Conservation (phyloP, 2,113 vertebrate genomes). For the Gambusia holbrooki region DNA sequence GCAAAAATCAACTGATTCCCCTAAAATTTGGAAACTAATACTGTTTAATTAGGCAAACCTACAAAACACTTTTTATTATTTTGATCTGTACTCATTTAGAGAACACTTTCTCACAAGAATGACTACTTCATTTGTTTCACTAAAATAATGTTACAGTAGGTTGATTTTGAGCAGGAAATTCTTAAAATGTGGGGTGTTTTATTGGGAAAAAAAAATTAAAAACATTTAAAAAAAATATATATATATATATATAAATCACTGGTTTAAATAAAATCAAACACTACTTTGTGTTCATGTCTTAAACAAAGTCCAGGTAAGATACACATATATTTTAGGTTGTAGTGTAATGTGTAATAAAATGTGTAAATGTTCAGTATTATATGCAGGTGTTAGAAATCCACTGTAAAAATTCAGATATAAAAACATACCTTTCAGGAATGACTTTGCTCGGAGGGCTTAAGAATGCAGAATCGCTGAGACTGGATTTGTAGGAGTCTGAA, state of each 20-base stretch:
- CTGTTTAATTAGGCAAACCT: background rate
- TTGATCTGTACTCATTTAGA: background rate
- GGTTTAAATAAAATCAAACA: too few species aligned
- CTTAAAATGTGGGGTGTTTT: background rate
- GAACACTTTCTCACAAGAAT: background rate
- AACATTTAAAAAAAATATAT: too few species aligned
- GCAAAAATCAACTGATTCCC: too few species aligned
- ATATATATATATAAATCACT: too few species aligned
- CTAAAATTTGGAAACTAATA: background rate
- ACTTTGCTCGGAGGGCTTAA: conserved; percentile 70
- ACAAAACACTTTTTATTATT: background rate
- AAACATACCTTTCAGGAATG: conserved; percentile 79
- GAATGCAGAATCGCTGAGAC: conserved; percentile 69
- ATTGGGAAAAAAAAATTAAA: too few species aligned
- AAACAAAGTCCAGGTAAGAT: too few species aligned
- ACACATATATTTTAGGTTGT: too few species aligned
- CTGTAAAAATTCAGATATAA: background rate
- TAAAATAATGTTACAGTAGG: background rate
- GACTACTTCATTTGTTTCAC: background rate
- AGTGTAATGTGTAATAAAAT: too few species aligned
- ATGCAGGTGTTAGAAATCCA: too few species aligned
- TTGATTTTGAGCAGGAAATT: background rate
- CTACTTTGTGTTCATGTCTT: too few species aligned
- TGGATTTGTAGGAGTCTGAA: conserved; percentile 66
- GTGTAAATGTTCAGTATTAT: too few species aligned